Evolutionary conservation across 2,888 invertebrate genomes (phyloP).

Genomic region (Parochlus steinenii): DNA sequence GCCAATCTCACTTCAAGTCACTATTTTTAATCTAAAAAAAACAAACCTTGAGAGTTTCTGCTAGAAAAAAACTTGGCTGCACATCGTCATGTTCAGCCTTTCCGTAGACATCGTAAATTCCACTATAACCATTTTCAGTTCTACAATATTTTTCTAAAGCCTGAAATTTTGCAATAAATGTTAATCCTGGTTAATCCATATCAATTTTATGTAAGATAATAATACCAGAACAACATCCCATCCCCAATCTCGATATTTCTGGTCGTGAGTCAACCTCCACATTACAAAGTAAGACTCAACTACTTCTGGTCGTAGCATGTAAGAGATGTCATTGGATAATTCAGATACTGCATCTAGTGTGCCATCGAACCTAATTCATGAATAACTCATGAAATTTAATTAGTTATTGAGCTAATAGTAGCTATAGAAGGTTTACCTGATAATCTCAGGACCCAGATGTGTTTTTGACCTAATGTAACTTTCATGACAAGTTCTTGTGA

Average conservation of each 20-base stretch:
- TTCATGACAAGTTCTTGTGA: constrained; percentile 68
- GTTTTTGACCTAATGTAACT: constrained; percentile 53
- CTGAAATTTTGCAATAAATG: no score
- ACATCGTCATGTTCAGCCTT: constrained; percentile 88
- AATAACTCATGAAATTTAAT: not conserved
- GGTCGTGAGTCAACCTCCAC: constrained; percentile 92
- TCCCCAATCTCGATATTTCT: constrained; percentile 97
- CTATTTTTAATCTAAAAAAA: not conserved
- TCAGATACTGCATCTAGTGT: constrained; percentile 85
- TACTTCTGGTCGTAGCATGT: constrained; percentile 91
- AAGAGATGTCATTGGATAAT: constrained; percentile 86
- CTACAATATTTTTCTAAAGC: constrained; percentile 88
- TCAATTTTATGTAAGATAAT: not conserved
- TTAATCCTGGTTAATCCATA: constrained; percentile 9
- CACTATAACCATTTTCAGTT: constrained; percentile 84
- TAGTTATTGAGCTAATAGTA: not conserved
- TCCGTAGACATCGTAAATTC: constrained; percentile 85
- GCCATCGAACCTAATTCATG: constrained; percentile 50
- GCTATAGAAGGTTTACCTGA: constrained; percentile 33
- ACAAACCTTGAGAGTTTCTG: constrained; percentile 88
- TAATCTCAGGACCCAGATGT: constrained; percentile 62
- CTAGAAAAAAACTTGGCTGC: constrained; percentile 97
- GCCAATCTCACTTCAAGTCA: no score
- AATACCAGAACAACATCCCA: constrained; percentile 85
- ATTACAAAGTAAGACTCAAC: constrained; percentile 93